Base-by-base conservation (phyloP, 2,797 vertebrate species). In the Labeo calbasu region DNA sequence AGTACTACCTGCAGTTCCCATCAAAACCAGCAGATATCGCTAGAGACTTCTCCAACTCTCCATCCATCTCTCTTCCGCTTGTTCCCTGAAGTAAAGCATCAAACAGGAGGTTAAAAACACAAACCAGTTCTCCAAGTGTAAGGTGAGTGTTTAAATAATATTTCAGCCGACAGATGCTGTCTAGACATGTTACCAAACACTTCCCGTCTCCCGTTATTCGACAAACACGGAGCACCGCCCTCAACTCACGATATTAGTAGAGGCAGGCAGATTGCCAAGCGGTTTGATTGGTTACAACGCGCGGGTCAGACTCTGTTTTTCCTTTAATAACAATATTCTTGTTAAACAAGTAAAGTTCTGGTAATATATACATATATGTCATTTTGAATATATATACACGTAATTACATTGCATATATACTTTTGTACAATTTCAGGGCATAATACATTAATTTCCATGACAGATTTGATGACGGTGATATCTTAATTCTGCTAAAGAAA, bases 1-100 rank as follows among this genome's bases (percentile, higher is more conserved):
- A 40, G 8, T 50, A 9, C 66, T 77, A 76, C 81, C 81, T 77
- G 72, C 61, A 68, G 61, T 48, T 70, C 25, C 25, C 15, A 28
- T 13, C 17, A 17, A 48, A 65, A 77, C 72, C 72, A 77, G 51
- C 15, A 83, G 72, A 55, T 46, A 9, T 32, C 23, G 12, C 50
- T 32, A 43, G 2, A 83, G 32, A 83, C 36, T 77, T 66, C 23
- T 32, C 9, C n/a, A 57, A 21, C 36, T 76, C 12, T 76, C 15
- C 32, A 76, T 53, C 59, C 14, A 53, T 10, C 28, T 32, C 36
- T 28, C 48, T 28, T 19, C 15, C 14, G 15, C 50, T 19, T 8
- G 51, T 32, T 65, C 57, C 21, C n/a, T 66, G 19, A 19, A 43
- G 51, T n/a, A n/a, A 82, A 73, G 36, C 68, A 81, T 59, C 40